Evolutionary conservation across 2,797 vertebrate species (phyloP).

Genomic region (Rhincodon typus): DNA sequence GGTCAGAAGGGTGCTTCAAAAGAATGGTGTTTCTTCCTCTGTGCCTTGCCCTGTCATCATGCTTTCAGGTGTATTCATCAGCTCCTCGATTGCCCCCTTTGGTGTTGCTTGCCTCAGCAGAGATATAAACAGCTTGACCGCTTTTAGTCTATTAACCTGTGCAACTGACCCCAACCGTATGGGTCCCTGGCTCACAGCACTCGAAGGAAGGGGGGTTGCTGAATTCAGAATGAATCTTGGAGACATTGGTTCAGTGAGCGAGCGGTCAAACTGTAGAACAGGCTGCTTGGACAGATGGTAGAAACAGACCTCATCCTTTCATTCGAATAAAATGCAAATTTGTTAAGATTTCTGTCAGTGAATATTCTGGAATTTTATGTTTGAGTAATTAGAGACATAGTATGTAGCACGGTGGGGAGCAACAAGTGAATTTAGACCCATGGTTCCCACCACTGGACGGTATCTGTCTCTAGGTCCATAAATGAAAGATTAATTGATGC

Average conservation of each 20-base stretch:
- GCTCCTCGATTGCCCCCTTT: neutral
- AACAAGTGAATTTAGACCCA: neutral
- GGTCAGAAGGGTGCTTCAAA: too few species aligned
- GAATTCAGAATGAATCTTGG: neutral
- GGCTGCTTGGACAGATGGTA: neutral
- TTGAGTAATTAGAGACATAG: neutral
- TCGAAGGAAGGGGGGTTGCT: neutral
- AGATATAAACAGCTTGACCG: neutral
- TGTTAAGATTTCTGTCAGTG: neutral
- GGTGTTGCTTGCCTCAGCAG: neutral
- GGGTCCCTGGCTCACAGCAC: neutral
- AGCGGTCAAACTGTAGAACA: neutral
- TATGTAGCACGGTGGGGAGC: neutral
- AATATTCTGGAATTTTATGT: neutral
- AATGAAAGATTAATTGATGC: neutral
- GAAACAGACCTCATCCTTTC: neutral
- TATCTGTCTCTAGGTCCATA: neutral
- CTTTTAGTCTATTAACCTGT: neutral
- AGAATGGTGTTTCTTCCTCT: neutral
- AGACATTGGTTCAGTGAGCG: neutral
- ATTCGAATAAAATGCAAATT: neutral
- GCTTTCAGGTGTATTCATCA: neutral
- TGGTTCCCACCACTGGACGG: neutral
- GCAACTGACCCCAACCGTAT: neutral
- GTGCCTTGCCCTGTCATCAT: neutral